Evolutionary conservation across 2,113 vertebrate species (phyloP), one percentile per base, ranked within the genome.

Genomic region (Plectropomus leopardus): DNA sequence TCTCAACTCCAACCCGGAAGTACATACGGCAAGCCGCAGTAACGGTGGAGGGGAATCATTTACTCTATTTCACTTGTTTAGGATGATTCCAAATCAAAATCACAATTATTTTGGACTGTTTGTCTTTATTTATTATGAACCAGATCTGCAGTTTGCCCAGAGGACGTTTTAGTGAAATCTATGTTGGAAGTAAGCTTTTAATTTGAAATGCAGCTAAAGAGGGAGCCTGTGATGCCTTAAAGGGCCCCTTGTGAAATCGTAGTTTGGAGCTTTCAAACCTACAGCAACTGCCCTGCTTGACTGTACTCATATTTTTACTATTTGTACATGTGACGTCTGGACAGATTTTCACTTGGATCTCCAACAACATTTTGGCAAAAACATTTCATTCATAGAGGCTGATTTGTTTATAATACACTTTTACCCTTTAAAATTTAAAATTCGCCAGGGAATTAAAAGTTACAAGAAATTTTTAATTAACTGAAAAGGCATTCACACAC

Each of bases 1-100:
- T 57, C 40, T 86, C 4, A 90, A 79, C 86, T 87, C 0, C 72
- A 21, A n/a, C 83, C 88, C 90, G 90, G 91, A 92, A 87, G 75
- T 61, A 4, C 34, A 76, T 8, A 1, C 8, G 1, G 5, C 14
- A 7, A 9, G 19, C 17, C 51, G 51, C 1, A 30, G 15, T 50
- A 84, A 75, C 76, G 30, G 16, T 13, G 1, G 6, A 0, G 3
- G 9, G 7, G 1, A 4, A 21, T 47, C 0, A 1, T 30, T 66
- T 21, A 9, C 0, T 63, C n/a, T 21, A 16, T 50, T 59, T 61
- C 4, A 23, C 8, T 47, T 15, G 1, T 5, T 48, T 32, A 7
- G 0, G 64, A 10, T 51, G 10, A 36, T 34, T 45, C 0, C 8
- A 0, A 17, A 34, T 0, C 9, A 0, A 17, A 34, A 4, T 6